Conservation (phyloP, 2,888 invertebrate genomes). For the Orthosia gothica region DNA sequence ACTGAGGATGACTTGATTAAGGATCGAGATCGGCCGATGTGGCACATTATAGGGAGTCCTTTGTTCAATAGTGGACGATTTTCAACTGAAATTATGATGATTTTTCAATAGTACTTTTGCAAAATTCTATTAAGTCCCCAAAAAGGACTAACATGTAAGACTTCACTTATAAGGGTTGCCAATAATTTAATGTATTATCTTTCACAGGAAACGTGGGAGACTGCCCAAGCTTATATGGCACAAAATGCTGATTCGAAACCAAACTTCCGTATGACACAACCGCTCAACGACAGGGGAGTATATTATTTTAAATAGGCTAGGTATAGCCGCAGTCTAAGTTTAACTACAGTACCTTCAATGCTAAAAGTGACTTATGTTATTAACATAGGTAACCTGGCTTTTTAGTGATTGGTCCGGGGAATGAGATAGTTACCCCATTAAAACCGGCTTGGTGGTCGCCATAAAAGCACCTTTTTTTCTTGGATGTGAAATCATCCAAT, state of each 20-base stretch:
- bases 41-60: no score
- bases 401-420: not conserved
- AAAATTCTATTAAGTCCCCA: not conserved
- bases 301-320: conserved; percentile 70
- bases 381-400: not conserved
- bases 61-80: no score
- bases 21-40: no score
- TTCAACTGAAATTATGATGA: no score
- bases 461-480: no score
- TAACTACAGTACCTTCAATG: not conserved
- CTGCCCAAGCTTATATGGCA: conserved; percentile 53
- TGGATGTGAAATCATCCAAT: no score
- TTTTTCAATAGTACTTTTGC: no score
- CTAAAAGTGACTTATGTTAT: not conserved
- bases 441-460: not conserved
- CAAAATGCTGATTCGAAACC: conserved; percentile 57
- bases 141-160: not conserved
- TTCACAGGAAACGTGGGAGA: conserved; percentile 70
- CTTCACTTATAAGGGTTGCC: not conserved
- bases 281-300: conserved; percentile 80
- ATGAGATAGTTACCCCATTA: not conserved
- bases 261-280: conserved; percentile 71
- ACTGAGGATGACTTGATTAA: no score
- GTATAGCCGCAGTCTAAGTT: not conserved
- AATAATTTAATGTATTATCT: not conserved